Percentiles rank a stretch among this genome's conserved stretches.
Conservation (phyloP, 2,113 vertebrate species). For the Pristiophorus japonicus region DNA sequence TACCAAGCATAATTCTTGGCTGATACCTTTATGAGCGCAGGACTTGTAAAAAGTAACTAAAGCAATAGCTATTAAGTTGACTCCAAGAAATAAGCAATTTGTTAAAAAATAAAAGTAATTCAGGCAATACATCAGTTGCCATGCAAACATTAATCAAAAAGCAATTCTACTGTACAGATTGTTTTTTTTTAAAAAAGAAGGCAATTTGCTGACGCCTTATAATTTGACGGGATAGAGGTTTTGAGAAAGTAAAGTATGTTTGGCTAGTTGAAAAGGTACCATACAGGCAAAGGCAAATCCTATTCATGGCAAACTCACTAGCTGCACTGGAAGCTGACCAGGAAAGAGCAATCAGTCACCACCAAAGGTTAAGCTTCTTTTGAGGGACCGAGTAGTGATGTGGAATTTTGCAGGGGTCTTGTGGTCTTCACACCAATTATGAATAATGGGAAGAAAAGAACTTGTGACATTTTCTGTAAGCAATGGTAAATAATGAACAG, state of each 20-base stretch:
- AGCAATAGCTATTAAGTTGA: not conserved
- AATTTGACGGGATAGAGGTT: not conserved
- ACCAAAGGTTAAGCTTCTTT: not conserved
- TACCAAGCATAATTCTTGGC: not conserved
- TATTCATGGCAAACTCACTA: not conserved
- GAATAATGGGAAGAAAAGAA: not conserved
- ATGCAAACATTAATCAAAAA: not conserved
- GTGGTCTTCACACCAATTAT: not conserved
- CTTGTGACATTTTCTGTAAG: not conserved
- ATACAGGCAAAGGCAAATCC: not conserved
- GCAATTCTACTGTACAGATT: not conserved
- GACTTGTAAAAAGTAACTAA: not conserved
- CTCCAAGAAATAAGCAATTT: not conserved
- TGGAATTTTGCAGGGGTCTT: not conserved
- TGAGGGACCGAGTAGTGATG: not conserved
- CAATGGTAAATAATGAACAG: not conserved
- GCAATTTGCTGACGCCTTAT: not conserved
- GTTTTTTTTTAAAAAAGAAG: not conserved
- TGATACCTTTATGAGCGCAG: not conserved
- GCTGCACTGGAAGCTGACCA: not conserved
- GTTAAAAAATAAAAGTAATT: constrained; percentile 15
- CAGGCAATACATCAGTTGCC: not conserved
- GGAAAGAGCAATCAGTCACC: not conserved
- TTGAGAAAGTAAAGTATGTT: too few relatives aligned
- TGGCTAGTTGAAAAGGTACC: not conserved